These are phyloP conservation scores for Sclerurus mexicanus DNA, from an alignment of 2,113 vertebrate genomes.

Conservation along the genomic window DNA sequence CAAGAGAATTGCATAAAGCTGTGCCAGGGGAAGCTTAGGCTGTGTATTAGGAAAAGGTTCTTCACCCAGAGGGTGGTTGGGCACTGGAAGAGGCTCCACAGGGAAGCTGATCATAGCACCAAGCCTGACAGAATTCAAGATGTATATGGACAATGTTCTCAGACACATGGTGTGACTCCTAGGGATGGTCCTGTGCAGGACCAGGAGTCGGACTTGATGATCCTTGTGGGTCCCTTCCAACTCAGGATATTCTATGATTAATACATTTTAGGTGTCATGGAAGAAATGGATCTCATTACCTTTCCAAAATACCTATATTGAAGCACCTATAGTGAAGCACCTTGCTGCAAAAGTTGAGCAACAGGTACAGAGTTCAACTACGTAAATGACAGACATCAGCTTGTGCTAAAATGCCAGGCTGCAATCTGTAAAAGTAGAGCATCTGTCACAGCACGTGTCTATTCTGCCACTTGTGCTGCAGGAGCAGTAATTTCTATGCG, in stretches of 20 bases:
- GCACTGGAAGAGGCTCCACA: not conserved
- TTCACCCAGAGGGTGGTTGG: rapidly evolving
- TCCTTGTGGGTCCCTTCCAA: not conserved
- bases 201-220: not conserved
- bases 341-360: not conserved
- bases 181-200: not conserved
- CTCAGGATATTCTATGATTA: not conserved
- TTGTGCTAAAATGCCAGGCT: not conserved
- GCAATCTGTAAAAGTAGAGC: not conserved
- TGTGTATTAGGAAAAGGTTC: not conserved
- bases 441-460: not conserved
- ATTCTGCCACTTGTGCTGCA: not conserved
- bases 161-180: not conserved
- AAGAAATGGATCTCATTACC: not conserved
- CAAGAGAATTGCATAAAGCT: not conserved
- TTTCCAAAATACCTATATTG: rapidly evolving
- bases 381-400: not conserved
- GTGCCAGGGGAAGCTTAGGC: not conserved
- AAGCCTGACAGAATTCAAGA: not conserved
- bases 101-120: not conserved
- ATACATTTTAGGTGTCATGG: not conserved
- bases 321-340: not conserved
- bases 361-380: not conserved
- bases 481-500: not conserved
- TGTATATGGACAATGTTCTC: not conserved